Evolutionary conservation across 2,888 invertebrate species (phyloP).

Genomic region (Galeruca laticollis): DNA sequence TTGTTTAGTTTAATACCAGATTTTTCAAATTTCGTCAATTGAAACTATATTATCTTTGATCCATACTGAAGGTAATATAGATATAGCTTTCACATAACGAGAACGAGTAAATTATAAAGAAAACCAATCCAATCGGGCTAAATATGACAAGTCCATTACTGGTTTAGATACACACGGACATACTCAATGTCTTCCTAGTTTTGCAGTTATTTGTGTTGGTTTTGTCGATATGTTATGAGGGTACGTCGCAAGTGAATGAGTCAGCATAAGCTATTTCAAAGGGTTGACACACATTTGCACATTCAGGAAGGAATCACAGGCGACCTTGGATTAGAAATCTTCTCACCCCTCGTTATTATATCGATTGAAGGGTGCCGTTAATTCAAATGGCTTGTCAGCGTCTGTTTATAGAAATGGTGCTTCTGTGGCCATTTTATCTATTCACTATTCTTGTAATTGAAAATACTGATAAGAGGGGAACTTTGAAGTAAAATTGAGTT

Average conservation of each 20-base stretch:
- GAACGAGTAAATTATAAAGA: not conserved
- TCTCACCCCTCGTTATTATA: constrained; percentile 18
- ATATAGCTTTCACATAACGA: no score
- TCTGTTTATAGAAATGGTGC: not conserved
- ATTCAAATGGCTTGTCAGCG: constrained; percentile 9
- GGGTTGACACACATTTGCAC: constrained; percentile 61
- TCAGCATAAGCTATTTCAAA: constrained; percentile 52
- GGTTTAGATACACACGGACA: constrained; percentile 29
- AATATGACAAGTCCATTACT: not conserved
- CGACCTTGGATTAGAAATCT: constrained; percentile 26
- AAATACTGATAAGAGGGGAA: not conserved
- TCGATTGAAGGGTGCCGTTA: constrained; percentile 9
- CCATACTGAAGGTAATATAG: no score
- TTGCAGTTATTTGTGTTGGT: constrained; percentile 53
- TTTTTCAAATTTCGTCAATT: no score
- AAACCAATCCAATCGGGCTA: not conserved
- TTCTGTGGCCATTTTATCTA: constrained; percentile 9
- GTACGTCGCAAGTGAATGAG: constrained; percentile 56
- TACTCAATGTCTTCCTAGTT: constrained; percentile 58
- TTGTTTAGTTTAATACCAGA: no score
- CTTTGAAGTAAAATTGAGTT: not conserved
- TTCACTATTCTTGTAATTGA: not conserved
- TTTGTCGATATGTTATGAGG: constrained; percentile 38
- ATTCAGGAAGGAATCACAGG: constrained; percentile 40
- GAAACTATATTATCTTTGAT: no score